Base-by-base conservation (phyloP, 2,113 vertebrate species). In the Eleginops maclovinus region DNA sequence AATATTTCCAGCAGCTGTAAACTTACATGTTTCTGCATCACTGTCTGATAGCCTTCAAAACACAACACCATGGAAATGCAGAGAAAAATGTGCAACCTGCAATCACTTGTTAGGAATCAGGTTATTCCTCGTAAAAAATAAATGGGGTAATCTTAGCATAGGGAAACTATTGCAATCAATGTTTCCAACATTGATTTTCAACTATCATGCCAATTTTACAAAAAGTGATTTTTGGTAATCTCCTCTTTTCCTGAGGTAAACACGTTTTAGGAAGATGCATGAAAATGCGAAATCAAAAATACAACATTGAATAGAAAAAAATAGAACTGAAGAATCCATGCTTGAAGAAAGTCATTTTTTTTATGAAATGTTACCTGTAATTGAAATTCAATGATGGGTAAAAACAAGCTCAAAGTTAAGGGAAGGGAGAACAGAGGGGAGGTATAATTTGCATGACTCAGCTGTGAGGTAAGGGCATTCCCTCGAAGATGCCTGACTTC, bases 381-480 rank as follows among this genome's bases (percentile, higher is more conserved):
- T 69, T 24, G 9, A n/a, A 49, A 62, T 72, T 0, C 22, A 59
- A 47, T 53, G 41, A 67, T 26, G 49, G 28, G 43, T 60, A 41
- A 73, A 56, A 61, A 19, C 58, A 66, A 44, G 26, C n/a, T 43
- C 22, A 41, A 24, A 49, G 49, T 41, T 1, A 21, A 13, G 44
- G 51, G 77, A 31, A 26, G 62, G 69, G 26, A 55, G 21, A 54
- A 43, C 24, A 68, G 43, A 50, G 36, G 41, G 72, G 81, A 72
- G 79, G 72, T 55, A 64, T 83, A 68, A 85, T 80, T 83, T 83
- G 61, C 73, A 75, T 87, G 84, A 83, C 76, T 87, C 87, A 74
- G 76, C 69, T 85, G 79, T 85, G 82, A 82, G 65, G 64, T 87
- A 77, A 75, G 60, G 64, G 49, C 75, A 88, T 88, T 85, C 82